Evolutionary conservation across 2,797 vertebrate species (phyloP).

Genomic region (Luscinia megarhynchos): DNA sequence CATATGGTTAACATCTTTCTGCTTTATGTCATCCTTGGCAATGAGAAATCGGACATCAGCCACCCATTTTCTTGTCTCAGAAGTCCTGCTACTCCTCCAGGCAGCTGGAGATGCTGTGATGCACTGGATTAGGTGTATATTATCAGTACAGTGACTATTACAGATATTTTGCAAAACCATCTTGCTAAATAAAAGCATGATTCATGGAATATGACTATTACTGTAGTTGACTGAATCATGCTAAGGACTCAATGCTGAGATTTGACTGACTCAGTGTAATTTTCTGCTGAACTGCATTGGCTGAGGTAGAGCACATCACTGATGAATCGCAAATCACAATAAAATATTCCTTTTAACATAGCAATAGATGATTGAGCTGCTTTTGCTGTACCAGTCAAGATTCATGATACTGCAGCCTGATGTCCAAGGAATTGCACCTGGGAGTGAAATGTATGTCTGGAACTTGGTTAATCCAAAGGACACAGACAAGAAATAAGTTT

Average conservation of each 20-base stretch:
- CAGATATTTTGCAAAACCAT: neutral
- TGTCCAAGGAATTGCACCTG: neutral
- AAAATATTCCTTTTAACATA: neutral
- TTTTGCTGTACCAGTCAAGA: neutral
- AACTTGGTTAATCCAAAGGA: neutral
- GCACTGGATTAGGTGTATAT: neutral
- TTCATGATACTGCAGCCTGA: neutral
- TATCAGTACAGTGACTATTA: neutral
- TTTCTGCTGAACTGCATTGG: neutral
- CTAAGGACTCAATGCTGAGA: neutral
- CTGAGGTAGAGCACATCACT: neutral
- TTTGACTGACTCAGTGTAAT: neutral
- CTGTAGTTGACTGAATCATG: neutral
- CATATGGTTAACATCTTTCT: neutral
- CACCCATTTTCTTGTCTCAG: neutral
- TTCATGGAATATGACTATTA: neutral
- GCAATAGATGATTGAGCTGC: neutral
- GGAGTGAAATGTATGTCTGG: neutral
- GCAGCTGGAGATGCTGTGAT: neutral
- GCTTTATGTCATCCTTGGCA: neutral
- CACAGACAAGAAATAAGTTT: neutral
- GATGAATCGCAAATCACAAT: neutral
- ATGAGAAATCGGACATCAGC: neutral
- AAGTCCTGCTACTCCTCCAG: neutral
- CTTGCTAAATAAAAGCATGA: neutral